Evolutionary conservation across 2,888 invertebrate genomes (phyloP), one percentile per base, ranked within the genome.

Genomic region (Andrena camellia): DNA sequence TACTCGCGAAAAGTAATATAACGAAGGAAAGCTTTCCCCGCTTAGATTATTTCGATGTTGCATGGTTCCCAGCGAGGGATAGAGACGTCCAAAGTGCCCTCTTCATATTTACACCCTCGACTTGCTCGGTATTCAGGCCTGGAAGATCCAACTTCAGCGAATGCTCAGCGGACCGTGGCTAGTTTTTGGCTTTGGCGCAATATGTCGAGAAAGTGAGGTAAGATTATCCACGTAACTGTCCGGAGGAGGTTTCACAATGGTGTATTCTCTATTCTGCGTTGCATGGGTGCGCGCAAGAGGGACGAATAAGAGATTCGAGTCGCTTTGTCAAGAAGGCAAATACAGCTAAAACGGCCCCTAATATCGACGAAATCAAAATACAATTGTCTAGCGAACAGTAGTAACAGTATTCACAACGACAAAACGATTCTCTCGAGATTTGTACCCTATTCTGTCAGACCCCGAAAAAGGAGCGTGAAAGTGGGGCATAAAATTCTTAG

Each of bases 301-400:
- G 68, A 79, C 52, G 72, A 78, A 88, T 84, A 88, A 89, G 86
- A 91, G 90, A 92, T 90, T 89, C 92, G 89, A 92, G 93, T 94
- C 92, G 93, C 92, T 91, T 93, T 94, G 94, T 93, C 93, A 93
- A 93, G 90, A 94, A 94, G 94, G 93, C 93, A 94, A 93, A 92
- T 90, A 89, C 90, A 86, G 84, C 90, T 93, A 93, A 42, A 93
- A 92, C 92, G 92, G 88, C 89, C 90, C 85, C 92, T 93, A 93
- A 93, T 93, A 86, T 89, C 90, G 88, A 88, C 90, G 84, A 88
- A 92, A 93, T 93, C 91, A 91, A 92, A 92, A 91, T 92, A 92
- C 90, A 90, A 91, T 91, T 90, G 90, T 91, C 85, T 88, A 78
- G 35, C 69, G 71, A 23, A 63, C 13, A 0, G 8, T 42, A 26